These are phyloP conservation scores for Eulemur mongoz DNA, from an alignment of 2,797 vertebrate genomes.

Conservation along the genomic window DNA sequence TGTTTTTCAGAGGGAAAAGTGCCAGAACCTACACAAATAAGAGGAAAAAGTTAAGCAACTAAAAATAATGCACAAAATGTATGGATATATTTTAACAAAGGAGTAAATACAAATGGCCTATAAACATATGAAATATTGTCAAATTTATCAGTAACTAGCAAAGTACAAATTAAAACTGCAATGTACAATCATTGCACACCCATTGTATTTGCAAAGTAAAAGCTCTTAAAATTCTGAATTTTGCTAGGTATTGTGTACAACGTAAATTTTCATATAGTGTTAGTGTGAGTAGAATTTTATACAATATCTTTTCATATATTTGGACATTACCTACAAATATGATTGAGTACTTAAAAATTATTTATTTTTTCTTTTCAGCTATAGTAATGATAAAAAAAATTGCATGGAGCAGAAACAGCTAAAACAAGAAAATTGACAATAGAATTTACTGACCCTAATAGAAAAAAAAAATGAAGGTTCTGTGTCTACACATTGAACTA, in stretches of 20 bases:
- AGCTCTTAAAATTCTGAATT: neutral
- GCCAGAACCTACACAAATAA: too few species aligned
- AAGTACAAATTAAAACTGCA: neutral
- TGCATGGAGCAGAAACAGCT: neutral
- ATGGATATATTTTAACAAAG: neutral
- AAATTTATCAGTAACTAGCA: neutral
- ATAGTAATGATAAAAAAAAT: neutral
- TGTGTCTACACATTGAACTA: neutral
- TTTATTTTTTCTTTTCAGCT: neutral
- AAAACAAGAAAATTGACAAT: neutral
- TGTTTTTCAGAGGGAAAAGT: too few species aligned
- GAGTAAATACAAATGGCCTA: neutral
- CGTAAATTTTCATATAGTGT: neutral
- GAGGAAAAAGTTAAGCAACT: neutral
- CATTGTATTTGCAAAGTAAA: neutral
- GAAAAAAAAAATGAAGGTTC: neutral
- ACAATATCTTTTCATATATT: neutral
- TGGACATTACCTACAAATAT: neutral
- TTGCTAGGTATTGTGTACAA: neutral
- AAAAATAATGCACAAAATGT: neutral
- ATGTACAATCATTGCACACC: neutral
- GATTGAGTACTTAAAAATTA: neutral
- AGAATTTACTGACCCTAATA: neutral
- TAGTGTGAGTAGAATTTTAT: neutral
- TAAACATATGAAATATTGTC: neutral